These are phyloP conservation scores for Ispidina lecontei DNA, from an alignment of 2,797 vertebrate species.

Conservation along the genomic window DNA sequence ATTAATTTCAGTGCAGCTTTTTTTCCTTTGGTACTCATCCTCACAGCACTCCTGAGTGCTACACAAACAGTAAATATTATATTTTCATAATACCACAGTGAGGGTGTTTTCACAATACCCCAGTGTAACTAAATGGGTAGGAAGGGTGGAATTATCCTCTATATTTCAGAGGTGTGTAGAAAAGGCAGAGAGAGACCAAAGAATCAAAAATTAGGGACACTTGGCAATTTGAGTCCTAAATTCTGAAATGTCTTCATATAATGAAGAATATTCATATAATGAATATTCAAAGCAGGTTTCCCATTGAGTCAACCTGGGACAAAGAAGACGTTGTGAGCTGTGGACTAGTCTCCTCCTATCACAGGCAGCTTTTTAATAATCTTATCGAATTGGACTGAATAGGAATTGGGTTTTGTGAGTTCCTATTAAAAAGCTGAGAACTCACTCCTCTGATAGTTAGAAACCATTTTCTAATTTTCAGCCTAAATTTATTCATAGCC, in stretches of 20 bases:
- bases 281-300: background rate
- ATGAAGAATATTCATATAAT: background rate
- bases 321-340: background rate
- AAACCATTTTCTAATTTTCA: conserved; percentile 59
- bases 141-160: background rate
- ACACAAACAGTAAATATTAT: conserved; percentile 51
- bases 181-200: background rate
- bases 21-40: conserved; percentile 58
- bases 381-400: conserved; percentile 28
- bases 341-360: background rate
- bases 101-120: conserved; percentile 29
- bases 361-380: conserved; percentile 39
- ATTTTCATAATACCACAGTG: conserved; percentile 38
- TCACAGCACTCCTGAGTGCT: conserved; percentile 51
- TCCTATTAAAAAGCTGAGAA: conserved; percentile 43
- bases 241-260: background rate
- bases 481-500: conserved; percentile 65
- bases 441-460: conserved; percentile 27
- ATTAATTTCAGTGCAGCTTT: conserved; percentile 43
- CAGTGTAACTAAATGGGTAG: background rate
- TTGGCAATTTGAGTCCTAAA: background rate
- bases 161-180: background rate
- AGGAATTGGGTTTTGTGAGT: conserved; percentile 30
- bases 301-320: background rate
- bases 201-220: background rate